These are phyloP conservation scores for Lycaon pictus DNA, from an alignment of 2,113 vertebrate genomes.

Conservation along the genomic window DNA sequence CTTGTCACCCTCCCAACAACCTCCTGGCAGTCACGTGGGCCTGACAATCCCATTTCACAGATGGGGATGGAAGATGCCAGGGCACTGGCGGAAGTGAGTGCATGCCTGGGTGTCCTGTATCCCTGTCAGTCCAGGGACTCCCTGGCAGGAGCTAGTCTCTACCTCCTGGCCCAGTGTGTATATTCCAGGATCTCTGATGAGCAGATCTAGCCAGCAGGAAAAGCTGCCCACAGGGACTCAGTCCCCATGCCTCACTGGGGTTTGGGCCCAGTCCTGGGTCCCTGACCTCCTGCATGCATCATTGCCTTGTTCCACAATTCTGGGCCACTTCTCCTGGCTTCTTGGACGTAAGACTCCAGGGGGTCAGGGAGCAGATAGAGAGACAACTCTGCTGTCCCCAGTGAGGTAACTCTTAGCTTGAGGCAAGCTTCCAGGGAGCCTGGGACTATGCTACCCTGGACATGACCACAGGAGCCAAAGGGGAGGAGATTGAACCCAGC, in stretches of 20 bases:
- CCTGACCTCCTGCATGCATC: neutral
- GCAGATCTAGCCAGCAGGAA: neutral
- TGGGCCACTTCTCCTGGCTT: neutral
- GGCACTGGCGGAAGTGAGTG: neutral
- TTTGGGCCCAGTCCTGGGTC: neutral
- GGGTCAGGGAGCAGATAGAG: neutral
- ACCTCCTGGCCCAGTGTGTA: neutral
- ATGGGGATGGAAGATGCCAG: rapidly evolving
- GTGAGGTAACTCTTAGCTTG: neutral
- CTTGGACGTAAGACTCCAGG: neutral
- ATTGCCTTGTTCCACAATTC: neutral
- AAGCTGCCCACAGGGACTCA: neutral
- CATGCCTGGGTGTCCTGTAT: neutral
- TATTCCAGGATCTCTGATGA: neutral
- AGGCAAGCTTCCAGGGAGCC: neutral
- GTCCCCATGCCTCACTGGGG: neutral
- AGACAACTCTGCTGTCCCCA: too few species aligned
- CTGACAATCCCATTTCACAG: neutral
- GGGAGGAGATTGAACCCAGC: neutral
- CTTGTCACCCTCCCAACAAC: neutral
- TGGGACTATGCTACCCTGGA: neutral
- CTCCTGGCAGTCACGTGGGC: neutral
- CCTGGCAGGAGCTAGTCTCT: neutral
- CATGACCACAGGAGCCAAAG: neutral
- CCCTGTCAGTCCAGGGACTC: neutral